Percentiles rank a stretch among this genome's conserved stretches.
Conservation (phyloP, 2,113 vertebrate species). For the Cephalopterus ornatus region DNA sequence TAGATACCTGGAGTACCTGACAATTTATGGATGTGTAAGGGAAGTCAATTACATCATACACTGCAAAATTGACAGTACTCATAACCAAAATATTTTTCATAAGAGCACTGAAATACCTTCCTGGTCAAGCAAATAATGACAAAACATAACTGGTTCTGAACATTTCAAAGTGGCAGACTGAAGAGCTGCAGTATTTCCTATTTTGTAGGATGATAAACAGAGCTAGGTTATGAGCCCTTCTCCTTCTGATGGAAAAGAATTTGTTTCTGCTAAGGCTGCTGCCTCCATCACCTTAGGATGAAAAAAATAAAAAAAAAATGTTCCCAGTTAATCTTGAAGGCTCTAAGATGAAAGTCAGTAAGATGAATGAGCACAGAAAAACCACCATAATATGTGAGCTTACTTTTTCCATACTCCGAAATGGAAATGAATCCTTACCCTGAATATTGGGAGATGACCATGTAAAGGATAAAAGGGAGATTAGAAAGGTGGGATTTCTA, state of each 20-base stretch:
- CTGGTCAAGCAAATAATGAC: not conserved
- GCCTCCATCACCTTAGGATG: not conserved
- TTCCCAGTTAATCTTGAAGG: not conserved
- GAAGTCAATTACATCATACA: not conserved
- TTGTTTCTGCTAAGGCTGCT: not conserved
- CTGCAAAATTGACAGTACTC: not conserved
- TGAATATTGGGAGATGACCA: not conserved
- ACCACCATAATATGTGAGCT: not conserved
- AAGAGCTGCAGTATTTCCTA: not conserved
- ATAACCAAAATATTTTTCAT: not conserved
- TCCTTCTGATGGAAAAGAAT: not conserved
- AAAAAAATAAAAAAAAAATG: not conserved
- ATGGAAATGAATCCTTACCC: not conserved
- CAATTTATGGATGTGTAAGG: not conserved
- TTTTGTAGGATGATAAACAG: conserved; percentile 26
- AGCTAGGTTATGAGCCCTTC: not conserved
- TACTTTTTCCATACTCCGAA: not conserved
- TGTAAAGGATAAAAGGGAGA: not conserved
- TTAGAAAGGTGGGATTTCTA: not conserved
- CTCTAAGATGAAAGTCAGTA: conserved; percentile 9
- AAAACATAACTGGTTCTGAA: not conserved
- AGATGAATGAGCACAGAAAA: conserved; percentile 10
- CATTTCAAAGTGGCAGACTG: not conserved
- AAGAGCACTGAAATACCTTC: not conserved
- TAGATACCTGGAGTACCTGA: not conserved